Percentiles rank a stretch among this genome's conserved stretches.
These are phyloP conservation scores for Dicaeum eximium DNA, from an alignment of 2,113 vertebrate genomes.

Conservation along the genomic window DNA sequence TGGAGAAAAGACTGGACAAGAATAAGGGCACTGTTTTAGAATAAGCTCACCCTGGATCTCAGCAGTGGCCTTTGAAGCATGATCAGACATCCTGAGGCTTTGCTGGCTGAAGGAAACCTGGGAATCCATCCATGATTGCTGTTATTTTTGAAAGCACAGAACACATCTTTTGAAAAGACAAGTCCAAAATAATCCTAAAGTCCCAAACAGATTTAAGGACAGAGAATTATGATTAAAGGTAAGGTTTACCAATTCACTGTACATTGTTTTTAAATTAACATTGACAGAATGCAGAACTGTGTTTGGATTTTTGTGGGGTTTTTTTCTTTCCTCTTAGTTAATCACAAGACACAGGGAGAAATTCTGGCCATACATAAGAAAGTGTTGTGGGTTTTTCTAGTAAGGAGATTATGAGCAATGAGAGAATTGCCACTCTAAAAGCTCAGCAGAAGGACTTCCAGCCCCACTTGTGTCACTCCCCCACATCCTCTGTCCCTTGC, in stretches of 20 bases:
- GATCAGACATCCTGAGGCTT: neutral
- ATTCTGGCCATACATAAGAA: neutral
- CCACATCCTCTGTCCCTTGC: neutral
- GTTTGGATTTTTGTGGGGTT: neutral
- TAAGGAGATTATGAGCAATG: neutral
- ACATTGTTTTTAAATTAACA: neutral
- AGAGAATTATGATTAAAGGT: neutral
- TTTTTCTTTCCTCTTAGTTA: neutral
- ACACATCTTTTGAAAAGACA: neutral
- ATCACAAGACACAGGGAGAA: neutral
- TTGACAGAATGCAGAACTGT: neutral
- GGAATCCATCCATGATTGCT: neutral
- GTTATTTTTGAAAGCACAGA: neutral
- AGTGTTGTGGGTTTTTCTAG: fast-evolving
- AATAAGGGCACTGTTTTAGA: neutral
- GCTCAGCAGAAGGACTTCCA: neutral
- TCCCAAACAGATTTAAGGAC: neutral
- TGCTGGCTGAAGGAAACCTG: neutral
- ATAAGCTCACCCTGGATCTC: neutral
- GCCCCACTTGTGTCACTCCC: neutral
- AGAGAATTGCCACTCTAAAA: neutral
- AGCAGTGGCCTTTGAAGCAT: neutral
- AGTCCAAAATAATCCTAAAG: neutral
- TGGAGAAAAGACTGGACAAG: neutral
- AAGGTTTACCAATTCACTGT: neutral